Evolutionary conservation across 1,140 invertebrate species (phyloP).

Genomic region (Alviniconcha marisindica): DNA sequence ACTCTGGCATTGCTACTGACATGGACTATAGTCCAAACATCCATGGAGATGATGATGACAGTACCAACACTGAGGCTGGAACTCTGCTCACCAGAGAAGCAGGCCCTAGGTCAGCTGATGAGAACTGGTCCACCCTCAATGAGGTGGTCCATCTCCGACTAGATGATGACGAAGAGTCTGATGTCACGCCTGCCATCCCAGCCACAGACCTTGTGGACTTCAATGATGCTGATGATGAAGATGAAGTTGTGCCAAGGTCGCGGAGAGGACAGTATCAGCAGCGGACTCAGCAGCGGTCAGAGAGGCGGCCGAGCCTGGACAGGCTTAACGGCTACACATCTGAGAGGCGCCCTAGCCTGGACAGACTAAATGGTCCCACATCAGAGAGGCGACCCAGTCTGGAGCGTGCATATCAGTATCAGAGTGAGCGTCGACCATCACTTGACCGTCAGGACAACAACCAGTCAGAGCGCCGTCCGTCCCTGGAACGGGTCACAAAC

Average conservation of each 20-base stretch:
- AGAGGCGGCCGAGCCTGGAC: neutral
- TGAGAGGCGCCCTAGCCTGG: neutral
- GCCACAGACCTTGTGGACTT: neutral
- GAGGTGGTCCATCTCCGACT: too few relatives aligned
- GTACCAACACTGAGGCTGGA: too few relatives aligned
- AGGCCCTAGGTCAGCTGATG: too few relatives aligned
- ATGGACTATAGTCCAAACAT: too few relatives aligned
- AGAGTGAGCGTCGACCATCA: neutral
- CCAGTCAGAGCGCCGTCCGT: constrained; percentile 3
- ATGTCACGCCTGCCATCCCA: too few relatives aligned
- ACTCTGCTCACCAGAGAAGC: too few relatives aligned
- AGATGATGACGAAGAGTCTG: too few relatives aligned
- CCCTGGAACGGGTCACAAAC: neutral
- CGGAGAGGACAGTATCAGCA: neutral
- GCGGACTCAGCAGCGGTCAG: neutral
- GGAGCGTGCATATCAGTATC: neutral
- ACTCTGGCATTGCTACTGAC: too few relatives aligned
- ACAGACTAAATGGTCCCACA: neutral
- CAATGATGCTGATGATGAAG: constrained; percentile 16
- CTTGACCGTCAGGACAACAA: neutral
- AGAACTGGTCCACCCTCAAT: too few relatives aligned
- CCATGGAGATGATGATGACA: too few relatives aligned
- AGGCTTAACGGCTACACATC: neutral
- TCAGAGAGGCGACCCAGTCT: constrained; percentile 8
- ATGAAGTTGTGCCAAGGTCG: neutral